These are phyloP conservation scores for Ascidia mentula DNA, from an alignment of 23 tunicate species.

Conservation along the genomic window DNA sequence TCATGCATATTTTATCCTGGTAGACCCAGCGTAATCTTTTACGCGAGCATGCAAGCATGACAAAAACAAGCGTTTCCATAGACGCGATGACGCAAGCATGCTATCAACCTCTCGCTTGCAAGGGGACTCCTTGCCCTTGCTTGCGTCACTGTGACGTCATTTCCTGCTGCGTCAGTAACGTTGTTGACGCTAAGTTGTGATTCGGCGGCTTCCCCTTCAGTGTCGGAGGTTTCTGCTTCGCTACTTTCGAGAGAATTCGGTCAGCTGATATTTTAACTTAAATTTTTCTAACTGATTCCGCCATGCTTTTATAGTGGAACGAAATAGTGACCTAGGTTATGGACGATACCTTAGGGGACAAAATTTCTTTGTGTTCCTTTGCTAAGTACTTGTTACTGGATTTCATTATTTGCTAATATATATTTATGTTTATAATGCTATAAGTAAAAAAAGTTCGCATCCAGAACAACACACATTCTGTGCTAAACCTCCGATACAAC, in stretches of 20 bases:
- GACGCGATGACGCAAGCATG: constrained; percentile 10
- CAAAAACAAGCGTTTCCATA: constrained; percentile 1
- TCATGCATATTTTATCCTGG: not conserved
- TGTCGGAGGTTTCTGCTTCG: not conserved
- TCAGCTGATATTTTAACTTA: not conserved
- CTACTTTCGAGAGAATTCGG: constrained; percentile 4
- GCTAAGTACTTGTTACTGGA: too few species aligned
- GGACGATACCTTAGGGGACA: too few species aligned
- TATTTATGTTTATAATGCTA: too few species aligned
- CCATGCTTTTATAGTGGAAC: too few species aligned
- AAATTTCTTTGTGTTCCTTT: too few species aligned
- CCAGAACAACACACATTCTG: too few species aligned
- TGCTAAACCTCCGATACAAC: too few species aligned
- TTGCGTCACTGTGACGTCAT: constrained; percentile 10
- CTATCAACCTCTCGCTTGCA: constrained; percentile 5
- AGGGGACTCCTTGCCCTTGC: constrained; percentile 1
- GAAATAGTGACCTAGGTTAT: too few species aligned
- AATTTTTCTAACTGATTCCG: too few species aligned
- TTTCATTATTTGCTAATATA: too few species aligned
- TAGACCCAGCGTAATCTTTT: not conserved
- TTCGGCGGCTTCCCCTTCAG: not conserved
- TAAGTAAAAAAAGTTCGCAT: too few species aligned
- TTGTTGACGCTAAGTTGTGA: not conserved
- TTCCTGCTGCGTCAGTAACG: not conserved
- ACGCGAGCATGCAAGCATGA: not conserved